Base-by-base conservation (phyloP, 2,888 invertebrate genomes). In the Aelia acuminata region DNA sequence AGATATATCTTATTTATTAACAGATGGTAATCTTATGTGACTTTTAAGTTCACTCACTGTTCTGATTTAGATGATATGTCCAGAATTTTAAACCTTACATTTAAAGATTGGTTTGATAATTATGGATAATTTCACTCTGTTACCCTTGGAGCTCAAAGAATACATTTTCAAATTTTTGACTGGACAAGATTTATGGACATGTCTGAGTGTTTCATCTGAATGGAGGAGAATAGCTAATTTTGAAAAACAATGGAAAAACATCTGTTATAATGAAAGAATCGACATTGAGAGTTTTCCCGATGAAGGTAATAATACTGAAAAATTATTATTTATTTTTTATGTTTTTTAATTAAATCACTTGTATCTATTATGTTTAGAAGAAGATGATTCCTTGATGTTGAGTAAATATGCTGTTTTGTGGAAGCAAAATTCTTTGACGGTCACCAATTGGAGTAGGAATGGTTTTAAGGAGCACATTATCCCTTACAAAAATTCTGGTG, bases 321-420 rank as follows among this genome's bases (percentile, higher is more conserved):
- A 35, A 35, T 3, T 70, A 18, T 35, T 70, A 18, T 35, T 22
- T 22, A 10, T 22, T 39, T 22, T 75, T 39, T 3, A 20, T 43
- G 39, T 0, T 15, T 48, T 26, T 49, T 10, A 48, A 47, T 85
- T 26, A 85, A 1, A n/a, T 47, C 47, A 43, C 0, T n/a, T 0
- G 11, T 85, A 26, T 49, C 13, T 85, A 50, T 47, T 49, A 53
- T 57, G 35, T 86, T 57, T 63, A 86, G 86, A 63, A 10, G 53
- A 57, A 10, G 57, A 57, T 15, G 15, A 39, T 57, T 18, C 2
- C 15, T 47, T 43, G 39, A 26, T 3, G 3, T n/a, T 63, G 11
- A 63, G 86, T 39, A 86, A 86, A 20, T 63, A 86, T 86, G 86
- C 86, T 13, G n/a, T 86, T 15, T 43, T 47, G n/a, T 86, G 86